Evolutionary conservation across 2,888 invertebrate species (phyloP).

Genomic region (Amiota minor): DNA sequence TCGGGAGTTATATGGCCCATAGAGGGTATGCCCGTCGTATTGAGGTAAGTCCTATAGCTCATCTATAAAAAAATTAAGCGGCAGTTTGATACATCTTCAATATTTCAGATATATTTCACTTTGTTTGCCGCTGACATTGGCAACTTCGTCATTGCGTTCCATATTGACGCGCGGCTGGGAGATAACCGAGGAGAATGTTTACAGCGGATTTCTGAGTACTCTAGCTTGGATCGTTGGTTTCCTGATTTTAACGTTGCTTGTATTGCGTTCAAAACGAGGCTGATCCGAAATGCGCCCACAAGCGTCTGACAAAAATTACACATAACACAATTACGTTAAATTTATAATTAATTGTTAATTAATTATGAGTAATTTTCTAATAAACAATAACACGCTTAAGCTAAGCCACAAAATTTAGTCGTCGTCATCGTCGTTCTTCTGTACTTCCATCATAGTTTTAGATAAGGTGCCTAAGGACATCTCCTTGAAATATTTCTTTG

Average conservation of each 20-base stretch:
- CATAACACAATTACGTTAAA: slow-evolving; percentile 36
- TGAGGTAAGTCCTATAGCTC: slow-evolving; percentile 74
- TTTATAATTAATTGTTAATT: slow-evolving; percentile 35
- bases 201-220: slow-evolving; percentile 89
- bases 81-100: too few species aligned
- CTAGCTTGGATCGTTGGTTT: slow-evolving; percentile 89
- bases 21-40: slow-evolving; percentile 91
- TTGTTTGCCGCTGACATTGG: slow-evolving; percentile 89
- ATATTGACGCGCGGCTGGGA: slow-evolving; percentile 92
- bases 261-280: slow-evolving; percentile 86
- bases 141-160: slow-evolving; percentile 91
- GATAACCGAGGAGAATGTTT: slow-evolving; percentile 86
- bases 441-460: slow-evolving; percentile 33
- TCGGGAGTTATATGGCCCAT: slow-evolving; percentile 98
- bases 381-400: slow-evolving; percentile 46
- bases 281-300: slow-evolving; percentile 70
- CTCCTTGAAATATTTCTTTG: slow-evolving; percentile 2
- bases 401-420: slow-evolving; percentile 49
- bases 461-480: slow-evolving; percentile 41
- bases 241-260: slow-evolving; percentile 84
- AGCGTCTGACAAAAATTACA: background rate
- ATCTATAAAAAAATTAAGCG: background rate
- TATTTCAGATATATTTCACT: slow-evolving; percentile 81
- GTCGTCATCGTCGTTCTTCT: slow-evolving; percentile 44
- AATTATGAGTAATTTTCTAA: slow-evolving; percentile 39